Evolutionary conservation across 2,888 invertebrate genomes (phyloP).

Genomic region (Trichopoda pennipes): DNA sequence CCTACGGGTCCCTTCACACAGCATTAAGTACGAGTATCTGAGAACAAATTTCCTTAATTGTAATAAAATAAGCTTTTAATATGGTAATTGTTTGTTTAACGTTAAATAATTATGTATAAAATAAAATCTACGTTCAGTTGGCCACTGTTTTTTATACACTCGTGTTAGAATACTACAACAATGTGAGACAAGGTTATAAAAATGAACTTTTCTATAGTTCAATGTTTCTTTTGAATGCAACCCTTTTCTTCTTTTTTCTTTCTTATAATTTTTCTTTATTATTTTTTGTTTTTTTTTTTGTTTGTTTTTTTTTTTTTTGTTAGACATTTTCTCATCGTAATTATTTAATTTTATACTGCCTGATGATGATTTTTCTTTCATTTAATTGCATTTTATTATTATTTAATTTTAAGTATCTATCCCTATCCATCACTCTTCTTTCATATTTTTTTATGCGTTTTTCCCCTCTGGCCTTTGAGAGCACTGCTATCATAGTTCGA

Average conservation of each 20-base stretch:
- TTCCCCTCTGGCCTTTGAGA: slow-evolving; percentile 17
- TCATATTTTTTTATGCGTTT: slow-evolving; percentile 17
- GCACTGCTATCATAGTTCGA: slow-evolving; percentile 22
- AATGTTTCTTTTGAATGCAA: slow-evolving; percentile 47
- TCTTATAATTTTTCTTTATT: not conserved
- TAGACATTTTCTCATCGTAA: slow-evolving; percentile 27
- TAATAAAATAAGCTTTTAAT: slow-evolving; percentile 36
- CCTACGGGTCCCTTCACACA: no score
- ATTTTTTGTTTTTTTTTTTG: no score
- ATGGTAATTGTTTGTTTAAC: slow-evolving; percentile 32
- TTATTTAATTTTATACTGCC: slow-evolving; percentile 15
- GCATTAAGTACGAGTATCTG: no score
- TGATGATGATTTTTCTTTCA: slow-evolving; percentile 26
- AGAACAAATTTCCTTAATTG: slow-evolving; percentile 9
- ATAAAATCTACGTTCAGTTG: not conserved
- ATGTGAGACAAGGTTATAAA: slow-evolving; percentile 8
- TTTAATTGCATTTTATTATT: slow-evolving; percentile 64
- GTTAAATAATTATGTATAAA: slow-evolving; percentile 44
- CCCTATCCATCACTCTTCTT: slow-evolving; percentile 10
- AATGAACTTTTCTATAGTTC: slow-evolving; percentile 57
- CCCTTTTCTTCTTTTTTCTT: slow-evolving; percentile 23
- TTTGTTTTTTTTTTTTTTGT: slow-evolving; percentile 10
- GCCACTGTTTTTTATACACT: not conserved
- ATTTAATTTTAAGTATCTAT: slow-evolving; percentile 53
- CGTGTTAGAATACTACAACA: not conserved